These are phyloP conservation scores for Cyanoderma ruficeps DNA, from an alignment of 2,113 vertebrate genomes.

Conservation along the genomic window DNA sequence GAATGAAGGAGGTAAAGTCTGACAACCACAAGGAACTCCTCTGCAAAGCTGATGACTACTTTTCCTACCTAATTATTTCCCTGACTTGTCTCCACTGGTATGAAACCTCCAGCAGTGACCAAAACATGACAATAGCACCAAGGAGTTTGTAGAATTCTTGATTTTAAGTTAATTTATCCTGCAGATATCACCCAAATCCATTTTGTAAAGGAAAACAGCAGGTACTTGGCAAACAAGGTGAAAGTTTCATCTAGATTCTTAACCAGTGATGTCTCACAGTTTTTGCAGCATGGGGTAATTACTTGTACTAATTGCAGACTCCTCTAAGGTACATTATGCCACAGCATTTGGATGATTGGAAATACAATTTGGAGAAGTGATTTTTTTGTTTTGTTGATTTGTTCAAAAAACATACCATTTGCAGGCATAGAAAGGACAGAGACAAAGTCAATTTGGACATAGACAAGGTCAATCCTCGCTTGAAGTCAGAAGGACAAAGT, in stretches of 20 bases:
- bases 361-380: background rate
- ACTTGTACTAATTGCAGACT: slow-evolving; percentile 47
- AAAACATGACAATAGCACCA: background rate
- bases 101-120: background rate
- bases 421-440: background rate
- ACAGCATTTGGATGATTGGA: background rate
- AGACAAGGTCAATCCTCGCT: background rate
- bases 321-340: slow-evolving; percentile 6
- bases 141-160: background rate
- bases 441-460: background rate
- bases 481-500: background rate
- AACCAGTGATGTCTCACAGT: background rate
- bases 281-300: slow-evolving; percentile 37
- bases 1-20: background rate
- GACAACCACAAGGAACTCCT: background rate
- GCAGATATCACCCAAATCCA: slow-evolving; percentile 16
- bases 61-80: background rate
- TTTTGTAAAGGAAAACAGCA: background rate
- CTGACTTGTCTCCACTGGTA: background rate
- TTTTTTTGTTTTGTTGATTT: slow-evolving; percentile 24
- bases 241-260: slow-evolving; percentile 41
- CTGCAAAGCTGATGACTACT: background rate
- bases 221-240: slow-evolving; percentile 9
- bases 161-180: background rate
- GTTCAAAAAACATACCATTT: background rate